Base-by-base conservation (phyloP, 2,888 invertebrate genomes). In the Caenorhabditis becei region DNA sequence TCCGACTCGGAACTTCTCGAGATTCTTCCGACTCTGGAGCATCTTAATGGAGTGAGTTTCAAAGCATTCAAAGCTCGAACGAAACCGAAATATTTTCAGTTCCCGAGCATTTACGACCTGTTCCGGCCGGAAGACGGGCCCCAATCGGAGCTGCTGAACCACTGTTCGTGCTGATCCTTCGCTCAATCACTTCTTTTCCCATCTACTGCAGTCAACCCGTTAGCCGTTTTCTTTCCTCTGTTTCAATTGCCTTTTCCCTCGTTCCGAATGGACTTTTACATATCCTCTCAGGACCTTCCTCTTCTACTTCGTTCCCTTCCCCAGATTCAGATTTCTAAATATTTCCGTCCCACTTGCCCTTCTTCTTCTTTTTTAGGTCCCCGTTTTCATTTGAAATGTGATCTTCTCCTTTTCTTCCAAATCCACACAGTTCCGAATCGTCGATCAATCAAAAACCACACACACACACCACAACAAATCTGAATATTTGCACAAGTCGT, bases 1-100 rank as follows among this genome's bases (percentile, higher is more conserved):
- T 95, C 95, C 91, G 99, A 99, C 93, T 95, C 96, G 82, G 98
- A 99, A 93, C 94, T 99, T 87, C 94, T 96, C 91, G 97, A 99
- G 93, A 94, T 99, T 92, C 95, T 99, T 92, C 98, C 98, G 89
- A 96, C 97, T 93, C 96, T 99, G 93, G 98, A 99, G 93, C 95
- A 96, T 92, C 94, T 99, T 89, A 96, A 96, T 93, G 96, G 95
- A 93, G 96, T 96, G 35, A 61, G 32, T 49, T 28, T 32, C 32
- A 35, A 16, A 14, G n/a, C n/a, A 5, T 16, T 41, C 16, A 16
- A 10, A 3, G 14, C 5, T 11, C 16, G 32, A 32, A 32, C 41
- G 2, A 3, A 5, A 41, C 16, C 41, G 54, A 2, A 44, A 53
- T 0, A 44, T 56, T 78, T 80, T 16, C 74, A 80, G 70, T 75